Evolutionary conservation across 2,888 invertebrate species (phyloP), one percentile per base, ranked within the genome.

Genomic region (Unio delphinus): DNA sequence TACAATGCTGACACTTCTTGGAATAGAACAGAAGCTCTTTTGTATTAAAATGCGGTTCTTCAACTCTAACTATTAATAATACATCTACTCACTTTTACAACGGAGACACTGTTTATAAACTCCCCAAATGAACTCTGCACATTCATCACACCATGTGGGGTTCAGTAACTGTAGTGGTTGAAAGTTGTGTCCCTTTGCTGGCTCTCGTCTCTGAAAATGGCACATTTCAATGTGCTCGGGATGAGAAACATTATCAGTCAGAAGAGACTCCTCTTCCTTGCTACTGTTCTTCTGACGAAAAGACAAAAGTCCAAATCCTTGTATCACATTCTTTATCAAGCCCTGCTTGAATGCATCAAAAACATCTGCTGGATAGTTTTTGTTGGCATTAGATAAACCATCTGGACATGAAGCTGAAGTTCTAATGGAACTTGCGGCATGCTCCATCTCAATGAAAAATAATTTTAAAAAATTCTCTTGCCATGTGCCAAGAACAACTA

Each of bases 81-180:
- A 28, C 34, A 55, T 3, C 26, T 74, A 89, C 90, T 89, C 81
- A 91, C 91, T 85, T 78, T 85, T 80, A 80, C 91, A 91, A 71
- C 88, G 86, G 69, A 90, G 83, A 72, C 90, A 91, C 76, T 91
- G 89, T 73, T 90, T 90, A 75, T 85, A 88, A 55, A 90, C 87
- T 62, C 91, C 90, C 91, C 91, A 91, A 64, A 91, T 91, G 76
- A 91, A 91, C 78, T 91, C 91, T 7, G 91, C 91, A 83, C 91
- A 91, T 65, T 90, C 89, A 78, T 91, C 91, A 83, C 91, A 91
- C 91, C 91, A 91, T 0, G 91, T 91, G 7, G 91, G 91, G 67
- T 84, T 84, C 18, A 78, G 76, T 72, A 86, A 74, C 69, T 86
- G 85, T 59, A 83, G 80, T 2, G 81, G 80, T 30, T 76, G 67